Evolutionary conservation across 2,888 invertebrate species (phyloP), one percentile per base, ranked within the genome.

Genomic region (Calephelis perditalis): DNA sequence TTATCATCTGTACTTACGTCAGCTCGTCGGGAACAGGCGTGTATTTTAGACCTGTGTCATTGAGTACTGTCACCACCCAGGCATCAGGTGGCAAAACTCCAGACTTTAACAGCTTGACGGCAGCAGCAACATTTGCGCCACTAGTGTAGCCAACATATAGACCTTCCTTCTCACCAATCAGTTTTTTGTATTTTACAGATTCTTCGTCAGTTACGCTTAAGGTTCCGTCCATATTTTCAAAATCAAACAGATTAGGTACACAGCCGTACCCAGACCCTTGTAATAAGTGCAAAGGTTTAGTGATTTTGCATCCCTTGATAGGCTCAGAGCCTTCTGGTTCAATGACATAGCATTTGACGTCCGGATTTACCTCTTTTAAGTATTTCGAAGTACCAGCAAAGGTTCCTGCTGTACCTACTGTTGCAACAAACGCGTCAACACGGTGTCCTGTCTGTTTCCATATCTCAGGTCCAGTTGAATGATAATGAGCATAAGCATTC

Each of bases 251-350:
- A 63, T 78, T 77, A 0, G 89, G 89, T 9, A 90, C 67, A 63
- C 82, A 84, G 0, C 86, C 90, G 62, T 90, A 90, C 0, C 89
- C 88, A 0, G 89, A 89, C 0, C 89, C 90, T 70, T 90, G 90
- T 3, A 90, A 75, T 65, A 86, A 72, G 71, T 90, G 89, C 56
- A 89, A 72, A 2, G 89, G 86, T 62, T 90, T 90, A 10, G 84
- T 84, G 3, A 90, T 78, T 0, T 78, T 73, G 3, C 79, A 75
- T 7, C 90, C 89, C 62, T 81, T 83, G 47, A 90, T 86, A 0
- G 85, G 77, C 66, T 90, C 84, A 5, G 88, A 80, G 6, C 90
- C 89, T 5, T 71, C 73, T 0, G 89, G 89, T 67, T 90, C 89
- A 4, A 88, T 85, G 0, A 88, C 89, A 58, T 71, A 87, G 2